Evolutionary conservation across 1,140 invertebrate species (phyloP).

Genomic region (Scaptomyza pallida): DNA sequence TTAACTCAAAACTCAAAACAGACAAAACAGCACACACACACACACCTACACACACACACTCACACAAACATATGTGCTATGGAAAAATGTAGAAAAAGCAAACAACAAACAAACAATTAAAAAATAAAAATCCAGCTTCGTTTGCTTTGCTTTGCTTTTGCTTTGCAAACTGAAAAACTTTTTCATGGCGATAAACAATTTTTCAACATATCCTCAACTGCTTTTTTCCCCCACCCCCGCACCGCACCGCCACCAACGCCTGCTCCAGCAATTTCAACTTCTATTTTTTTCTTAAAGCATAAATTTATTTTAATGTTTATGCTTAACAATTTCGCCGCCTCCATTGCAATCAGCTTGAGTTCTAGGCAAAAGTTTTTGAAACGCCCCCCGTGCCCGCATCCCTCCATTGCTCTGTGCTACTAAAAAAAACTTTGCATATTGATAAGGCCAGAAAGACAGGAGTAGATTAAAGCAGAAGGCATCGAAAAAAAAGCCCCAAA

Average conservation of each 20-base stretch:
- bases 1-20: conserved; percentile 75
- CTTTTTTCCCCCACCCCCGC: neutral
- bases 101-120: conserved; percentile 33
- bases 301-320: conserved; percentile 82
- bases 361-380: conserved; percentile 55
- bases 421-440: conserved; percentile 76
- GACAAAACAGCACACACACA: conserved; percentile 43
- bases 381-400: neutral
- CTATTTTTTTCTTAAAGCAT: conserved; percentile 61
- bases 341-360: conserved; percentile 56
- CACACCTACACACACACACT: conserved; percentile 23
- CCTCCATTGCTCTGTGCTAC: neutral
- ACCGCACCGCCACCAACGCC: neutral
- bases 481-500: neutral
- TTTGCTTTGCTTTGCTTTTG: conserved; percentile 9
- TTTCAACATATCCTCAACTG: conserved; percentile 52
- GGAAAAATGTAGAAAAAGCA: conserved; percentile 49
- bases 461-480: conserved; percentile 55
- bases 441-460: conserved; percentile 53
- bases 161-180: conserved; percentile 69
- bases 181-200: conserved; percentile 77
- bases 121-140: conserved; percentile 16
- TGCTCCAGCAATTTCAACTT: conserved; percentile 22
- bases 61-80: conserved; percentile 52
- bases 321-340: conserved; percentile 69